Evolutionary conservation across 2,797 vertebrate species (phyloP), one percentile per base, ranked within the genome.

Genomic region (Bryconaethiops microstoma): DNA sequence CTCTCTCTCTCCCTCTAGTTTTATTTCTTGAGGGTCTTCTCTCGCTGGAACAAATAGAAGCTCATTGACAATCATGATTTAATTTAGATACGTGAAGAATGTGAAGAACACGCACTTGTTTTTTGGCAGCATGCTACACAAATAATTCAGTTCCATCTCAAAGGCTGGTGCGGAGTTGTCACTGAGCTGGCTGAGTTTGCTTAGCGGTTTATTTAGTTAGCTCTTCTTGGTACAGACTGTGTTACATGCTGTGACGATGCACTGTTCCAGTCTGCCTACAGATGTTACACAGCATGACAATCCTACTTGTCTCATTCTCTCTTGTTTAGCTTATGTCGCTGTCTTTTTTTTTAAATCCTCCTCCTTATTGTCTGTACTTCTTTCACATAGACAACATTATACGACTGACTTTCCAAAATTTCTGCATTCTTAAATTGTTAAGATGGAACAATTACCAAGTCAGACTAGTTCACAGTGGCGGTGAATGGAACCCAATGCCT

Each of bases 261-360:
- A 74, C 62, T 68, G 69, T 52, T 74, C 8, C 35, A 8, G n/a
- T 54, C 77, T 40, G 25, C 1, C 25, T 54, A 29, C 77, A 79
- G 77, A 63, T 79, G 69, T 72, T 48, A 17, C 77, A 25, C 77
- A 73, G 77, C 59, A 8, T 12, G 77, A 60, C 12, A 63, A 48
- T 23, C 42, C 60, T 10, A 1, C 17, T 39, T 5, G 68, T 23
- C 25, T 74, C 21, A 45, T 23, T 64, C 59, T 72, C 63, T 17
- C 16, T 65, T 17, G 35, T 35, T 35, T 35, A 35, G 35, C 35
- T 35, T 35, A 35, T 39, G 1, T 65, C 13, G 7, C 5, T n/a
- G 17, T 68, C 64, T 42, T 19, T 68, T 10, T n/a, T 0, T 10
- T n/a, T n/a, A n/a, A n/a, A 13, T 2, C 7, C 2, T n/a, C 40